phyloP scores from a whole-genome alignment of 2,888 invertebrate species.

The Clusia tigrina region DNA sequence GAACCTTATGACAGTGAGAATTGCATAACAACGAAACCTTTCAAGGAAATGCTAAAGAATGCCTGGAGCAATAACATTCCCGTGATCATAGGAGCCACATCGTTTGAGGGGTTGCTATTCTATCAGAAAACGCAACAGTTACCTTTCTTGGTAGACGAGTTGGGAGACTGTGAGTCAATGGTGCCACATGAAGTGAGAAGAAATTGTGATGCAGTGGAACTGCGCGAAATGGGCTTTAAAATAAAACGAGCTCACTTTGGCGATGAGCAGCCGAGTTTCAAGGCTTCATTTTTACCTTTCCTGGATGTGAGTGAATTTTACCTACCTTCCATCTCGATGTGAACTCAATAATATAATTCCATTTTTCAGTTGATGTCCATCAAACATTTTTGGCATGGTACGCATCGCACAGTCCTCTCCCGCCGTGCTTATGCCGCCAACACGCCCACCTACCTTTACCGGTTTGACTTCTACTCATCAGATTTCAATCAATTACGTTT shows the following conservation, averaged over 20 bases:
- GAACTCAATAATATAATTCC: not conserved
- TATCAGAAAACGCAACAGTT: constrained; percentile 46
- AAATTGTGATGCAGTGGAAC: constrained; percentile 37
- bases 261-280: constrained; percentile 40
- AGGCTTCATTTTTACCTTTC: constrained; percentile 32
- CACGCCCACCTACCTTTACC: constrained; percentile 52
- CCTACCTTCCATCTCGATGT: not conserved
- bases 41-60: constrained; percentile 51
- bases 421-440: constrained; percentile 42
- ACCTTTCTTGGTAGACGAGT: constrained; percentile 35
- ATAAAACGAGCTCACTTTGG: constrained; percentile 50
- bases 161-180: constrained; percentile 41
- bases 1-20: constrained; percentile 54
- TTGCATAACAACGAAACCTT: constrained; percentile 51
- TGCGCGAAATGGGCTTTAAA: constrained; percentile 50
- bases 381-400: constrained; percentile 55
- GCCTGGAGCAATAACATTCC: constrained; percentile 64
- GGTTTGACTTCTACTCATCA: constrained; percentile 57
- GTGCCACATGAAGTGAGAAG: constrained; percentile 40
- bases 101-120: constrained; percentile 58
- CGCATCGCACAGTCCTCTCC: constrained; percentile 47
- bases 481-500: constrained; percentile 50
- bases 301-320: constrained; percentile 38
- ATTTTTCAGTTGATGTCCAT: constrained; percentile 50
- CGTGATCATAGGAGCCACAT: constrained; percentile 39